phyloP scores from a whole-genome alignment of 2,888 invertebrate species.

The Dimorphilus gyrociliatus region DNA sequence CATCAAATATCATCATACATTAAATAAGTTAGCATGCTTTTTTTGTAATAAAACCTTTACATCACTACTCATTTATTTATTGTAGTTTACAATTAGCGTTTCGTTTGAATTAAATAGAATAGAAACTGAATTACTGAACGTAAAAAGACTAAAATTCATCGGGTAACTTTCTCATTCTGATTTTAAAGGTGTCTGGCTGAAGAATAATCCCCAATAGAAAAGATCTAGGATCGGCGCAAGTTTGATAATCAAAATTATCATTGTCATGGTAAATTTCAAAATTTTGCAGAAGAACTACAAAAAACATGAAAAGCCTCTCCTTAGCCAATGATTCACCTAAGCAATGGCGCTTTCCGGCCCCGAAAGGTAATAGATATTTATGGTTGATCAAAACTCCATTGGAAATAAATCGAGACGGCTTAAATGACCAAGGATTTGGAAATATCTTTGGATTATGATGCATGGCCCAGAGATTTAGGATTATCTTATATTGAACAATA shows the following conservation, averaged over 20 bases:
- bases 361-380: conserved; percentile 22
- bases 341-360: conserved; percentile 25
- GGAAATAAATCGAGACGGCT: conserved; percentile 20
- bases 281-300: conserved; percentile 15
- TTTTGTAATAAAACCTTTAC: too few relatives aligned
- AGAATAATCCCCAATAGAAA: conserved; percentile 23
- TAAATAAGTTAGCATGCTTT: too few relatives aligned
- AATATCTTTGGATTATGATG: conserved; percentile 21
- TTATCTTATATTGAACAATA: conserved; percentile 13
- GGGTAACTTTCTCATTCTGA: too few relatives aligned
- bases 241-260: conserved; percentile 7
- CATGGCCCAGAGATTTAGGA: conserved; percentile 25
- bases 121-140: too few relatives aligned
- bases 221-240: conserved; percentile 17
- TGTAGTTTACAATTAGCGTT: too few relatives aligned
- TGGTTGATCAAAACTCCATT: too few relatives aligned
- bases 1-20: too few relatives aligned
- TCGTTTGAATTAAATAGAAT: too few relatives aligned
- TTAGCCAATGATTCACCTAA: conserved; percentile 24
- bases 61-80: too few relatives aligned
- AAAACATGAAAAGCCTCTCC: conserved; percentile 24
- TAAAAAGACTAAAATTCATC: too few relatives aligned
- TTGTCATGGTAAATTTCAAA: conserved; percentile 12
- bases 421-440: conserved; percentile 20
- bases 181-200: conserved; percentile 18